phyloP scores from a whole-genome alignment of 2,113 vertebrate genomes.

The Tupaia chinensis region DNA sequence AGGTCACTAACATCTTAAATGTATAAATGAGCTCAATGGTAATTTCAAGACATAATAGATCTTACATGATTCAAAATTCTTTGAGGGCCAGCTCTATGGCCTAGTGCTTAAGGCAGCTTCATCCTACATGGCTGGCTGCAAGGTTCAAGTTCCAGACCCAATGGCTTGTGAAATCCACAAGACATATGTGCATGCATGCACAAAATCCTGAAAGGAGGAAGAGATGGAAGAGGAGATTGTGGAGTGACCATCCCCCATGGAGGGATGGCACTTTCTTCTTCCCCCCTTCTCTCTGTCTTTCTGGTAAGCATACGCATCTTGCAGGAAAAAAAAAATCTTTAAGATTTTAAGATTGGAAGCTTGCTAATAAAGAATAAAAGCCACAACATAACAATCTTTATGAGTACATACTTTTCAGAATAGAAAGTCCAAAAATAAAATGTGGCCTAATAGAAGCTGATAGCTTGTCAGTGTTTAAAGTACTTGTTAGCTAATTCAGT shows the following conservation, averaged over 20 bases:
- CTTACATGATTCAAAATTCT: background rate
- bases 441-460: background rate
- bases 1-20: background rate
- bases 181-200: too few species aligned
- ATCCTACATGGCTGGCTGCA: too few species aligned
- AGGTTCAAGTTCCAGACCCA: too few species aligned
- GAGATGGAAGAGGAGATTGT: too few species aligned
- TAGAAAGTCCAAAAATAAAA: background rate
- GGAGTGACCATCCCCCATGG: too few species aligned
- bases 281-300: too few species aligned
- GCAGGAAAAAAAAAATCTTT: background rate
- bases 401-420: background rate
- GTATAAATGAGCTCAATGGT: background rate
- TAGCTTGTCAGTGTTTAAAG: background rate
- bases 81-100: too few species aligned
- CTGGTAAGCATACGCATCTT: too few species aligned
- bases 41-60: background rate
- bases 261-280: too few species aligned
- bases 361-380: background rate
- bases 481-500: background rate
- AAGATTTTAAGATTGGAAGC: background rate
- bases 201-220: too few species aligned
- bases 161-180: too few species aligned
- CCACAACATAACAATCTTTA: background rate
- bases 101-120: too few species aligned